phyloP scores from a whole-genome alignment of 2,888 invertebrate genomes.

The Coecobrya sp. region DNA sequence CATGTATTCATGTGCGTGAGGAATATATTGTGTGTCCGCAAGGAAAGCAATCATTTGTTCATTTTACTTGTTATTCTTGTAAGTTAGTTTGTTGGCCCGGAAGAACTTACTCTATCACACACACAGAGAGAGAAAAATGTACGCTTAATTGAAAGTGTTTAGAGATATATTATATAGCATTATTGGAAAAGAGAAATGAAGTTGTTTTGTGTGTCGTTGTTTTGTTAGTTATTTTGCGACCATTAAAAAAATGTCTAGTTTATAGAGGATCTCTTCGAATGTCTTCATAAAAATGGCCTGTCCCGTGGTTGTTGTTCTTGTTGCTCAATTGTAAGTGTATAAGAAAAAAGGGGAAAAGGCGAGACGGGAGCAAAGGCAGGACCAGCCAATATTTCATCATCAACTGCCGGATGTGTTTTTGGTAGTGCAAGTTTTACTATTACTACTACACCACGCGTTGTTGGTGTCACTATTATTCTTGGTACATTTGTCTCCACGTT shows the following conservation, averaged over 20 bases:
- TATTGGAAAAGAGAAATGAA: conserved; percentile 34
- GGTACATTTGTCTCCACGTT: conserved; percentile 8
- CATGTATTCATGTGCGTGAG: conserved; percentile 8
- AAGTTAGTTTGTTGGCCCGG: not conserved
- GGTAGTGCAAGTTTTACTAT: conserved; percentile 35
- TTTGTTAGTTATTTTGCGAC: not conserved
- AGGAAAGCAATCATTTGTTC: conserved; percentile 35
- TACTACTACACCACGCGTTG: conserved; percentile 4
- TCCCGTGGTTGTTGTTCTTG: conserved; percentile 5
- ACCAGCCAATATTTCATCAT: conserved; percentile 57
- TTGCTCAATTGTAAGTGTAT: conserved; percentile 17
- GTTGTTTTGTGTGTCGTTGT: conserved; percentile 26
- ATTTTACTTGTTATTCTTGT: conserved; percentile 17
- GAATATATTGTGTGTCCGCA: not conserved
- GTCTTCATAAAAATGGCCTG: conserved; percentile 19
- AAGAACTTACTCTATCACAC: not conserved
- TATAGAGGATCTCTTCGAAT: not conserved
- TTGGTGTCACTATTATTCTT: not conserved
- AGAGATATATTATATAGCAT: not conserved
- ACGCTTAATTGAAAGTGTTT: conserved; percentile 22
- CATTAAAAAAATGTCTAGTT: not conserved
- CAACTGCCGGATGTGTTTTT: conserved; percentile 67
- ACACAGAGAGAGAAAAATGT: not conserved
- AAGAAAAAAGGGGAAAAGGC: not conserved
- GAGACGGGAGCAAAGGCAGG: not conserved